Conservation (phyloP, 1,140 invertebrate genomes). For the Drosophila arawakana region DNA sequence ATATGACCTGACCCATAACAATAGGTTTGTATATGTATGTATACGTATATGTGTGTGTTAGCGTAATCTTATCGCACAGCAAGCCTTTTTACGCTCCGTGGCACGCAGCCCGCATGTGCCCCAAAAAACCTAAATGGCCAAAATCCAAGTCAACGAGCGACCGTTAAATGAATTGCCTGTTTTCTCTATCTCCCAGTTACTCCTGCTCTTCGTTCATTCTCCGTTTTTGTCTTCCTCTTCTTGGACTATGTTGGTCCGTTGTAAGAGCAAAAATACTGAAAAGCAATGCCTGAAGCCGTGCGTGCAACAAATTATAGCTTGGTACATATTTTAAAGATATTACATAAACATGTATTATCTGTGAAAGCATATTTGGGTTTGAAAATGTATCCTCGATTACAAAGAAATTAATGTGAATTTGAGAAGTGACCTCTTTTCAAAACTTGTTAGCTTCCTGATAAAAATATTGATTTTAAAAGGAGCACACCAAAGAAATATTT, state of each 20-base stretch:
- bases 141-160: constrained; percentile 46
- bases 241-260: constrained; percentile 22
- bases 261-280: constrained; percentile 16
- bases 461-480: too few relatives aligned
- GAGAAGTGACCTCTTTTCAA: neutral
- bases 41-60: constrained; percentile 5
- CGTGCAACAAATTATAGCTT: constrained; percentile 28
- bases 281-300: constrained; percentile 28
- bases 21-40: constrained; percentile 1
- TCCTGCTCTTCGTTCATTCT: constrained; percentile 15
- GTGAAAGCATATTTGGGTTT: neutral
- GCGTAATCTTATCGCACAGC: constrained; percentile 75
- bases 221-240: constrained; percentile 3
- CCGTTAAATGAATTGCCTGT: constrained; percentile 42
- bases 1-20: too few relatives aligned
- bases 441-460: neutral
- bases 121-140: constrained; percentile 33
- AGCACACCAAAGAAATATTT: too few relatives aligned
- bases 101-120: constrained; percentile 54
- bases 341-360: neutral
- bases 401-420: constrained; percentile 10
- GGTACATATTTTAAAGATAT: neutral
- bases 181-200: neutral
- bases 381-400: neutral
- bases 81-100: constrained; percentile 76